Percentiles rank a stretch among this genome's conserved stretches.
These are phyloP conservation scores for Marmota flaviventris DNA, from an alignment of 2,113 vertebrate genomes.

Conservation along the genomic window DNA sequence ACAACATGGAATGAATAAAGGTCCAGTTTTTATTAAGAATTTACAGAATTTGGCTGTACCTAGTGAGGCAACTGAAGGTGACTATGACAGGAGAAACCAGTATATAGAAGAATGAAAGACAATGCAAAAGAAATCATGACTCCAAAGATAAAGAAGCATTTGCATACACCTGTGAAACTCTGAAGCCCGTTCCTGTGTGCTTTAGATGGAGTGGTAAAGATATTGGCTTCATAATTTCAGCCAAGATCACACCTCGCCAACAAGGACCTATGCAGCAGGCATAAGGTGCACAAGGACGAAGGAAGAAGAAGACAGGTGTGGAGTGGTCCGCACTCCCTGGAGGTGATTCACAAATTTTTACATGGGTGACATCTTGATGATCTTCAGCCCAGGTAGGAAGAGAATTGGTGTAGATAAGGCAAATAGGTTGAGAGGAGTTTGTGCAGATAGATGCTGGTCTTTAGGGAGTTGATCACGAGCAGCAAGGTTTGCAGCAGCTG, in stretches of 20 bases:
- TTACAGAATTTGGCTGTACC: not conserved
- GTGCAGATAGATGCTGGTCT: not conserved
- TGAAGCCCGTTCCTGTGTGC: not conserved
- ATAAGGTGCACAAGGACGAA: not conserved
- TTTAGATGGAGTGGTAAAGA: not conserved
- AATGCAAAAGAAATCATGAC: no score
- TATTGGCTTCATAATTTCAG: not conserved
- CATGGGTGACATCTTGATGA: not conserved
- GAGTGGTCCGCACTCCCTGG: no score
- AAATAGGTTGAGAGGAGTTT: no score
- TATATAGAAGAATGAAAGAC: no score
- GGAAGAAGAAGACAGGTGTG: not conserved
- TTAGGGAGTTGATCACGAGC: not conserved
- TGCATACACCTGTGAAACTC: not conserved
- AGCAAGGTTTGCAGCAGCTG: not conserved
- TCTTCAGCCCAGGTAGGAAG: not conserved
- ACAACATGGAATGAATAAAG: not conserved
- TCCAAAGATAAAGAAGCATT: not conserved
- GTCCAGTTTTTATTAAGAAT: not conserved
- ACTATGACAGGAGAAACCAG: not conserved
- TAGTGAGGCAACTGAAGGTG: no score
- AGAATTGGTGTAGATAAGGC: not conserved
- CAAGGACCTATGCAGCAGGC: no score
- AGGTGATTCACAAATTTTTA: not conserved
- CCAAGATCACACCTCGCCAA: rapidly evolving